A percentile compares a stretch with the other conserved stretches of the same genome.
Evolutionary conservation across 2,888 invertebrate species (phyloP).

Genomic region (Elysia crispata): DNA sequence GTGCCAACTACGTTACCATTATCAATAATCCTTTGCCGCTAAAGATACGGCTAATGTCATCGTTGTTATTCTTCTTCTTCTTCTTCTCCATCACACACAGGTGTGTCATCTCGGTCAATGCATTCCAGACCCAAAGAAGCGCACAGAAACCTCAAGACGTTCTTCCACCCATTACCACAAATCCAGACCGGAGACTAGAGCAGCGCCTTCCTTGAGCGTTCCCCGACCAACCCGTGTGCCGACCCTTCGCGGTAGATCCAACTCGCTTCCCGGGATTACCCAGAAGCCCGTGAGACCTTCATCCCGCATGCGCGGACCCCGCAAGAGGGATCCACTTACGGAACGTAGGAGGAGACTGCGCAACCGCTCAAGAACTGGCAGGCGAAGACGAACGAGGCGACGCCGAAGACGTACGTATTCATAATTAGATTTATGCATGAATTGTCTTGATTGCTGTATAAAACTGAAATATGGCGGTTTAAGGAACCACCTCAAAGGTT

Average conservation of each 20-base stretch:
- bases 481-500: too few species aligned
- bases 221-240: neutral
- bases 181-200: too few species aligned
- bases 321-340: neutral
- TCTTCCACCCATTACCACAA: neutral
- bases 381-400: neutral
- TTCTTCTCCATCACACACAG: conserved; percentile 32
- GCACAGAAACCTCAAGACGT: neutral
- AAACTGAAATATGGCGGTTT: too few species aligned
- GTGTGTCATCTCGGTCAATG: conserved; percentile 54
- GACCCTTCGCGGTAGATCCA: neutral
- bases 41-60: too few species aligned
- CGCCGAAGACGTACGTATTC: neutral
- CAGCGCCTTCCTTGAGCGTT: neutral
- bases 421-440: too few species aligned
- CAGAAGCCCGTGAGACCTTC: conserved; percentile 14
- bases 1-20: too few species aligned
- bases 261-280: conserved; percentile 34
- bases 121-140: conserved; percentile 35
- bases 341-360: conserved; percentile 24
- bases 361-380: neutral
- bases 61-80: neutral
- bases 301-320: conserved; percentile 16
- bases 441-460: too few species aligned
- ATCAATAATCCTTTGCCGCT: too few species aligned